Evolutionary conservation across 2,888 invertebrate genomes (phyloP).

Genomic region (Yponomeuta cagnagella): DNA sequence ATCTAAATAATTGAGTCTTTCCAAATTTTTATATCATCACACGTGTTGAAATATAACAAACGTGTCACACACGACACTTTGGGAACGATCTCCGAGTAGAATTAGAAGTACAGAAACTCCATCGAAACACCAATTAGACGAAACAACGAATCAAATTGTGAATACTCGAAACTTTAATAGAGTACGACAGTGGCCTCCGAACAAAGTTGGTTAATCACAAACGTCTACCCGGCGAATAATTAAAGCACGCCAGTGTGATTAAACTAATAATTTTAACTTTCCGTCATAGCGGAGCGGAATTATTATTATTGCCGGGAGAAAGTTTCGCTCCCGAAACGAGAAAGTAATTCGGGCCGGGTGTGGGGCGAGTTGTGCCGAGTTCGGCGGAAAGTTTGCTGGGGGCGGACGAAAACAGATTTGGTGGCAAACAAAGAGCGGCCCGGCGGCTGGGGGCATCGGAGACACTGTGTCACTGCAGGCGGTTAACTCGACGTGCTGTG

Average conservation of each 20-base stretch:
- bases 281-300: constrained; percentile 63
- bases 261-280: constrained; percentile 74
- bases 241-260: constrained; percentile 64
- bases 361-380: constrained; percentile 47
- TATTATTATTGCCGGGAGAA: constrained; percentile 66
- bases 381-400: constrained; percentile 55
- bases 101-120: not conserved
- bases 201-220: constrained; percentile 14
- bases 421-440: constrained; percentile 58
- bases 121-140: constrained; percentile 3
- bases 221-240: constrained; percentile 40
- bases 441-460: constrained; percentile 24
- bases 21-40: too few relatives aligned
- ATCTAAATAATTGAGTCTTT: too few relatives aligned
- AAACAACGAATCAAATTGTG: constrained; percentile 26
- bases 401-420: constrained; percentile 70
- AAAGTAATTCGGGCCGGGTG: constrained; percentile 60
- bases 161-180: constrained; percentile 14
- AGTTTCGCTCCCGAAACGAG: constrained; percentile 60
- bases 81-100: not conserved
- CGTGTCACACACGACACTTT: not conserved
- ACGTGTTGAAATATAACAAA: too few relatives aligned
- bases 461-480: constrained; percentile 15
- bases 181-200: constrained; percentile 9
- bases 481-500: too few relatives aligned